These are phyloP conservation scores for Acrocephalus arundinaceus DNA, from an alignment of 2,113 vertebrate genomes.

Conservation along the genomic window DNA sequence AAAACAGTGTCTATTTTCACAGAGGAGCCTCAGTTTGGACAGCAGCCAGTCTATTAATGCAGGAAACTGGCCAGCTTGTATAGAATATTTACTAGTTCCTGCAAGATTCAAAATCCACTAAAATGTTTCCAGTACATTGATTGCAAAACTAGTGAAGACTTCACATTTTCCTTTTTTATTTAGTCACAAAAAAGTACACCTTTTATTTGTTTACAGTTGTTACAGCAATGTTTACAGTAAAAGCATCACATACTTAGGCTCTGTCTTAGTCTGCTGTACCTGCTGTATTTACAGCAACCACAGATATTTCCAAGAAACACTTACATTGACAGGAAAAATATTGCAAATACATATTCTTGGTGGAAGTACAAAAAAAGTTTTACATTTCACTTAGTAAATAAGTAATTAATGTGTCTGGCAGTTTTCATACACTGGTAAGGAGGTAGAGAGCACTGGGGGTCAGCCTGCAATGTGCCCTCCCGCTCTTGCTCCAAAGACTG, in stretches of 20 bases:
- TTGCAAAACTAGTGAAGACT: background rate
- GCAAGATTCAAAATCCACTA: background rate
- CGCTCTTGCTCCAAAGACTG: background rate
- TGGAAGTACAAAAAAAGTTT: background rate
- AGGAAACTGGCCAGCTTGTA: constrained; percentile 7
- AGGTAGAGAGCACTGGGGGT: background rate
- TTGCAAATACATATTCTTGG: background rate
- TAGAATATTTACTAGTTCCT: background rate
- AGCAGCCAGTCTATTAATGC: background rate
- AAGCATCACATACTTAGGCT: background rate
- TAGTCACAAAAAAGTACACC: background rate
- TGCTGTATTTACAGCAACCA: background rate
- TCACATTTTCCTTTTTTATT: background rate
- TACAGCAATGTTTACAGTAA: background rate
- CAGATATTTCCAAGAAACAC: background rate
- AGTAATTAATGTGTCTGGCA: background rate
- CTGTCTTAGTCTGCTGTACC: background rate
- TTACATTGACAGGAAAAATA: background rate
- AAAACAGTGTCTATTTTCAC: background rate
- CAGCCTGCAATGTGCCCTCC: accelerated
- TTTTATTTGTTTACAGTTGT: background rate
- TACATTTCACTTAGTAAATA: background rate
- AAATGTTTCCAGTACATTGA: background rate
- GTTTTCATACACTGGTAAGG: background rate
- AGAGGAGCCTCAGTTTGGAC: background rate